Evolutionary conservation across 2,797 vertebrate species (phyloP).

Genomic region (Melanotaenia trifasciata): DNA sequence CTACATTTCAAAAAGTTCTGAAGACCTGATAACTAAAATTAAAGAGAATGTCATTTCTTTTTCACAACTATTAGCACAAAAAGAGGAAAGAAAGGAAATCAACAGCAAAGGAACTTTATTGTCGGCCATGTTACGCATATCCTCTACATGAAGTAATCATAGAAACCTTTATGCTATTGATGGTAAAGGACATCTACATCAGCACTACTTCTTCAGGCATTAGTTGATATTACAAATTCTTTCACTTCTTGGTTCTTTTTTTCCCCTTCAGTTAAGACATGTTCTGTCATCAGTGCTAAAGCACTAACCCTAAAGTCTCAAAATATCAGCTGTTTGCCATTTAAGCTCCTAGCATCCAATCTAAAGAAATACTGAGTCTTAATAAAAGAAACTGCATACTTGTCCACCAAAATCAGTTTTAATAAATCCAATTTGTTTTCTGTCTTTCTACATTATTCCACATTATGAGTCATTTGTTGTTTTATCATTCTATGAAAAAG

Average conservation of each 20-base stretch:
- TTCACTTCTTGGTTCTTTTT: conserved; percentile 4
- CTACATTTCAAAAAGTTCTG: too few relatives aligned
- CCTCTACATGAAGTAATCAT: too few relatives aligned
- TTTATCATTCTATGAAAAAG: conserved; percentile 41
- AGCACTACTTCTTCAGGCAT: not conserved
- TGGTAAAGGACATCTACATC: not conserved
- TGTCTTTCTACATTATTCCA: conserved; percentile 16
- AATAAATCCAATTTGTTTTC: conserved; percentile 58
- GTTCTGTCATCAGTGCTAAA: conserved; percentile 49
- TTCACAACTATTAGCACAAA: not conserved
- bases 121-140: conserved; percentile 1
- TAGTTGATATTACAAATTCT: not conserved
- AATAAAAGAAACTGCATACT: conserved; percentile 31
- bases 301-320: conserved; percentile 40
- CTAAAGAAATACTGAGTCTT: conserved; percentile 37
- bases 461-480: conserved; percentile 62
- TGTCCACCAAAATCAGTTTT: conserved; percentile 35
- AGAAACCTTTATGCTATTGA: not conserved
- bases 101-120: conserved; percentile 24
- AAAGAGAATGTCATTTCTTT: too few relatives aligned
- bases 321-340: conserved; percentile 73
- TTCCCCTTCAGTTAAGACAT: conserved; percentile 36
- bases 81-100: not conserved
- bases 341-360: conserved; percentile 51
- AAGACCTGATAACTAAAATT: too few relatives aligned